phyloP scores from a whole-genome alignment of 2,113 vertebrate genomes.

The Lagopus leucura region DNA sequence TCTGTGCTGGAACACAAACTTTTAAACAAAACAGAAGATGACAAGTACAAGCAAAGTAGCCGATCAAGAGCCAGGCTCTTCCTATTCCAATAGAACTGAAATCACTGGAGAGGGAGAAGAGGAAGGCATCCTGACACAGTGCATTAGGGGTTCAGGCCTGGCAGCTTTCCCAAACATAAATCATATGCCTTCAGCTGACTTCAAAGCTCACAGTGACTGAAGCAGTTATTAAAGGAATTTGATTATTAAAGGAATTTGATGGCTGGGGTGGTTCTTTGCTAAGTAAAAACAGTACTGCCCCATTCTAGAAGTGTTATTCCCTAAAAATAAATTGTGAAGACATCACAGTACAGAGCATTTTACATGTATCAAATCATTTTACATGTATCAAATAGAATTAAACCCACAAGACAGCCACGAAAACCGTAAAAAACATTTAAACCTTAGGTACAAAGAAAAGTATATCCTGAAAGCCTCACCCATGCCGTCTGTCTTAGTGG shows the following conservation, averaged over 20 bases:
- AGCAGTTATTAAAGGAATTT: not conserved
- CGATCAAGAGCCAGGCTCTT: not conserved
- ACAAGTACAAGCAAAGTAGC: not conserved
- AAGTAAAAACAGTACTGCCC: not conserved
- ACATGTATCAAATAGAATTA: not conserved
- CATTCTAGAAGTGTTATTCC: not conserved
- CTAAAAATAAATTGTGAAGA: not conserved
- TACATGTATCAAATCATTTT: not conserved
- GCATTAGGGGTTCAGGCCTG: not conserved
- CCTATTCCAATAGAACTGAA: not conserved
- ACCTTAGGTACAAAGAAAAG: not conserved
- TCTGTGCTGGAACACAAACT: not conserved
- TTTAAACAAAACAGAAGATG: not conserved
- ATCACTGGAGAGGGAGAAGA: not conserved
- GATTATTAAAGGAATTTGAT: not conserved
- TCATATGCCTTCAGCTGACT: not conserved
- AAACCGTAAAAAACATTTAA: not conserved
- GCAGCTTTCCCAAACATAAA: not conserved
- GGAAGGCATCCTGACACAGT: not conserved
- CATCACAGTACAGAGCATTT: not conserved
- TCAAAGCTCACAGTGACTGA: not conserved
- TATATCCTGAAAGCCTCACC: constrained; percentile 51
- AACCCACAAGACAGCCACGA: not conserved
- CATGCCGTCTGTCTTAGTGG: not conserved
- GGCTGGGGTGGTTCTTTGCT: not conserved